Evolutionary conservation across 2,797 vertebrate species (phyloP).

Genomic region (Fistularia tabacaria): DNA sequence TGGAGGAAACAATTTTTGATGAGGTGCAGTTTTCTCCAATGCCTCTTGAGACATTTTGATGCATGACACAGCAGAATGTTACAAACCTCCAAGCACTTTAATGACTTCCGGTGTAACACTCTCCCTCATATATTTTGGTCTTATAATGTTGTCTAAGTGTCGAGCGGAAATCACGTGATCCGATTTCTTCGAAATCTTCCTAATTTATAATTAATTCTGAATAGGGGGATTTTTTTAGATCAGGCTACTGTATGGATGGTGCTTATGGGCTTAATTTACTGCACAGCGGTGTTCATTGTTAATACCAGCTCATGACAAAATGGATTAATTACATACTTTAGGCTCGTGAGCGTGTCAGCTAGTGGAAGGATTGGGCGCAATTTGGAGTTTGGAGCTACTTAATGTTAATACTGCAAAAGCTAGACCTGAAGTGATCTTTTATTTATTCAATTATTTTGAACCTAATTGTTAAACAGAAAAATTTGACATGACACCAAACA

Average conservation of each 20-base stretch:
- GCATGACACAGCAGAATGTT: constrained; percentile 46
- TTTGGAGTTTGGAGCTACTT: constrained; percentile 29
- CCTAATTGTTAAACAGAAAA: background rate
- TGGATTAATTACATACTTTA: constrained; percentile 36
- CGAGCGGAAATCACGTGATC: constrained; percentile 6
- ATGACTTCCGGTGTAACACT: constrained; percentile 29
- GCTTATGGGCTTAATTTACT: constrained; percentile 32
- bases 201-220: constrained; percentile 37
- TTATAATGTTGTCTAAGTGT: constrained; percentile 26
- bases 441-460: background rate
- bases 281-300: constrained; percentile 51
- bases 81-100: constrained; percentile 37
- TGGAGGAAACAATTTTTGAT: constrained; percentile 47
- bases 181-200: constrained; percentile 20
- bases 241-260: constrained; percentile 17
- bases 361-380: constrained; percentile 42
- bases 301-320: constrained; percentile 37
- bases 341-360: constrained; percentile 34
- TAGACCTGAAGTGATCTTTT: constrained; percentile 30
- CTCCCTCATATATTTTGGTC: constrained; percentile 32
- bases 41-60: constrained; percentile 47
- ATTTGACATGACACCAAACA: background rate
- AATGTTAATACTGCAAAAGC: constrained; percentile 30
- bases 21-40: constrained; percentile 40
- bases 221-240: constrained; percentile 21